Conservation (phyloP, 2,888 invertebrate genomes). For the Graphium colonna region DNA sequence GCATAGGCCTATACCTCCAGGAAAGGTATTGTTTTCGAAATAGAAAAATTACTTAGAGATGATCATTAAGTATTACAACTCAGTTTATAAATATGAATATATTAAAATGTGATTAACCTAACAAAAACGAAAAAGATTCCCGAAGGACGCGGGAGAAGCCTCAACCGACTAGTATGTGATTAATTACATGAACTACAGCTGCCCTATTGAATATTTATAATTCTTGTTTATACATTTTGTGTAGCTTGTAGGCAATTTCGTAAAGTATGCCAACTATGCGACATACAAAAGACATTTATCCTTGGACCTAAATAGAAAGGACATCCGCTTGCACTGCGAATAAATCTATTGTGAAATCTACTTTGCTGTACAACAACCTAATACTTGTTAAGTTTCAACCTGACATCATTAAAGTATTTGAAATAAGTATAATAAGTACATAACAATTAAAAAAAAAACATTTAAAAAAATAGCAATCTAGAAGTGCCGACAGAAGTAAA, state of each 20-base stretch:
- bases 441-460: no score
- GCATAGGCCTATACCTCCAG: no score
- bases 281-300: conserved; percentile 48
- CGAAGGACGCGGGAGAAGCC: no score
- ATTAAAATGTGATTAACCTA: no score
- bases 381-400: conserved; percentile 2
- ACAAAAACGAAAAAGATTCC: no score
- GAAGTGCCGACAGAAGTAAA: no score
- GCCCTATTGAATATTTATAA: background rate
- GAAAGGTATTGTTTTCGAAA: no score
- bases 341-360: conserved; percentile 31
- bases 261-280: conserved; percentile 46
- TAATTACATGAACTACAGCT: background rate
- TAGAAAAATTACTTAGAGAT: no score
- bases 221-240: background rate
- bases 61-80: no score
- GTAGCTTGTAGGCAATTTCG: conserved; percentile 35
- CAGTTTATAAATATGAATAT: no score
- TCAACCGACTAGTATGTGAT: background rate
- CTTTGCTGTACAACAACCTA: conserved; percentile 9
- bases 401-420: background rate
- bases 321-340: conserved; percentile 68
- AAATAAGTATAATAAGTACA: no score
- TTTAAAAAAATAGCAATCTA: background rate
- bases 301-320: conserved; percentile 73